Base-by-base conservation (phyloP, 1,140 invertebrate species). In the Drosophila novamexicana region DNA sequence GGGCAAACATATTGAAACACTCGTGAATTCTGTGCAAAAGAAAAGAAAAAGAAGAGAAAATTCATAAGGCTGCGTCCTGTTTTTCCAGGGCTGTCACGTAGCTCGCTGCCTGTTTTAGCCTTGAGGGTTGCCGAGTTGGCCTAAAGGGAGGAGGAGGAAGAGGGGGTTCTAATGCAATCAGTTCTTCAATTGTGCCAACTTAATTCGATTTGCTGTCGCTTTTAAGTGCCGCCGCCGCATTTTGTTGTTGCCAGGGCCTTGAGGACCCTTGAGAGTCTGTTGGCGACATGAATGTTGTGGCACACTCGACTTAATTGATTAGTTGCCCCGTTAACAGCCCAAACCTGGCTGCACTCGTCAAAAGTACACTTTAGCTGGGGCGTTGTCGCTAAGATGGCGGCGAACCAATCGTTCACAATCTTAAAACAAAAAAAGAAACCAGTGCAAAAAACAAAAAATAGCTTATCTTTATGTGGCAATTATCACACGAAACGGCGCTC, bases 271-370 rank as follows among this genome's bases (percentile, higher is more conserved):
- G 9, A 16, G 6, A 67, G 29, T 68, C 57, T 64, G 57, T 64
- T 54, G 68, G 59, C 65, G 54, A 54, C 50, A 50, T 42, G 10
- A 56, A 42, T 67, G 52, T 73, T 44, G 49, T 67, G 66, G 66
- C 64, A 59, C 79, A 86, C 82, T 86, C 18, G 68, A 88, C 83
- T 77, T 88, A 86, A 86, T 88, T 86, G 82, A 86, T 86, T 88
- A 83, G 78, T 86, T 44, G 65, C 54, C 54, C 59, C 40, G 44
- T 39, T 12, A 49, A 61, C 18, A 42, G 18, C 1, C 77, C 58
- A 62, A 70, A 47, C 34, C 39, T 12, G 14, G n/a, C 36, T 62
- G 44, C 59, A 49, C 29, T 47, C 39, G 29, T 47, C 56, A 52
- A 72, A 52, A 72, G 69, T 68, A 22, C 53, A 22, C 53, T 44